Evolutionary conservation across 2,888 invertebrate genomes (phyloP), one percentile per base, ranked within the genome.

Genomic region (Heliconius hortense): DNA sequence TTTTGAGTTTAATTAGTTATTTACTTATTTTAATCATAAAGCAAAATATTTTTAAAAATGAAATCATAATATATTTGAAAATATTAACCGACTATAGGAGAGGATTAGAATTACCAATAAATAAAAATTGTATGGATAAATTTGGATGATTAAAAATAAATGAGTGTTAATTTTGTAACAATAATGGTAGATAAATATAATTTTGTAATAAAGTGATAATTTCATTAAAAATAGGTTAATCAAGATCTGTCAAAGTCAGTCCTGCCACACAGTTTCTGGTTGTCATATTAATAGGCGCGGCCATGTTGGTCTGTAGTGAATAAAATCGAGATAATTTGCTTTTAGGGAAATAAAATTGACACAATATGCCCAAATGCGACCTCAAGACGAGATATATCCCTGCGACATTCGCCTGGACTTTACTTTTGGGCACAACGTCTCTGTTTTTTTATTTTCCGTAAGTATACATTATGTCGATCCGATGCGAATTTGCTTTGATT

Each of bases 381-480:
- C 96, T 97, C 93, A 97, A 98, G 95, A 98, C 98, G 94, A 97
- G 98, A 95, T 98, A 98, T 95, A 96, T 99, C 95, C 99, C 99
- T 94, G 99, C 99, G 94, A 97, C 98, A 89, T 98, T 98, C 95
- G 99, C 99, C 90, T 99, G 99, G 99, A 96, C 97, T 84, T 95
- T 99, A 89, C 96, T 99, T 85, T 95, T 99, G 91, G 97, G 97
- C 89, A 97, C 98, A 85, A 99, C 99, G 84, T 96, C 97, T 88
- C 95, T 98, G 87, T 99, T 99, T 96, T 99, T 98, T 95, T 97
- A 97, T 94, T 99, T 97, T 94, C 98, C 98, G 99, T 99, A 95
- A 98, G 98, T 98, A 94, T 90, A 89, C 86, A 89, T 86, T 86
- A 88, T 87, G 86, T 88, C 86, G 85, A 88, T 86, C 83, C 83